Evolutionary conservation across 1,140 invertebrate genomes (phyloP), one percentile per base, ranked within the genome.

Genomic region (Notospermus geniculatus): DNA sequence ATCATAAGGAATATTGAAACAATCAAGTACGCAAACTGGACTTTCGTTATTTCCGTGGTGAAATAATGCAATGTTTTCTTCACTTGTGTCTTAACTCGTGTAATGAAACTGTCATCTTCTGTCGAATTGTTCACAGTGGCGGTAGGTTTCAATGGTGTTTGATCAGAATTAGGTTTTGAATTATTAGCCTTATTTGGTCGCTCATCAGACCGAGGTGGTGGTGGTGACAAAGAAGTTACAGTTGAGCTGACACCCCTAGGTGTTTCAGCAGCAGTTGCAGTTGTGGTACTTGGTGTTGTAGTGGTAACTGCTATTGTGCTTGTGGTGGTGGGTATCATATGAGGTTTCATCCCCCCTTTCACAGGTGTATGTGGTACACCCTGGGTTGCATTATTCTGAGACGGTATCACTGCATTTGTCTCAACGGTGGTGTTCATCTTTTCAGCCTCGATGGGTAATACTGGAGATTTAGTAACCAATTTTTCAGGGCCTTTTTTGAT

Each of bases 21-120:
- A 27, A 83, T 79, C 5, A 80, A 63, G 67, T 84, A 84, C 2
- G 79, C 78, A 69, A 83, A 76, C 66, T 83, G 82, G 53, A 84
- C 78, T 58, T 75, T 80, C 1, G 80, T 82, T 39, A 83, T 78
- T 41, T 43, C 17, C 28, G 15, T 70, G 7, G 65, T 76, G 29
- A 66, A 63, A 62, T 73, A 73, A 54, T 70, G 69, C 52, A 66
- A 74, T 9, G 74, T 75, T 2, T 63, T 66, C 23, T 71, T 23
- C 4, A 43, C 36, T 19, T 15, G 2, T 41, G 30, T 17, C 22
- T 19, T 25, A n/a, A 55, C 25, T 27, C 23, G n/a, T 25, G 28
- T 55, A 9, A n/a, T 9, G n/a, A 28, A 55, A 30, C 28, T 55
- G 25, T 55, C 28, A 5, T 30, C 28, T 27, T 4, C n/a, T 9